A percentile compares a stretch with the other conserved stretches of the same genome.
Evolutionary conservation across 2,888 invertebrate genomes (phyloP).

Genomic region (Himalopsyche japonica): DNA sequence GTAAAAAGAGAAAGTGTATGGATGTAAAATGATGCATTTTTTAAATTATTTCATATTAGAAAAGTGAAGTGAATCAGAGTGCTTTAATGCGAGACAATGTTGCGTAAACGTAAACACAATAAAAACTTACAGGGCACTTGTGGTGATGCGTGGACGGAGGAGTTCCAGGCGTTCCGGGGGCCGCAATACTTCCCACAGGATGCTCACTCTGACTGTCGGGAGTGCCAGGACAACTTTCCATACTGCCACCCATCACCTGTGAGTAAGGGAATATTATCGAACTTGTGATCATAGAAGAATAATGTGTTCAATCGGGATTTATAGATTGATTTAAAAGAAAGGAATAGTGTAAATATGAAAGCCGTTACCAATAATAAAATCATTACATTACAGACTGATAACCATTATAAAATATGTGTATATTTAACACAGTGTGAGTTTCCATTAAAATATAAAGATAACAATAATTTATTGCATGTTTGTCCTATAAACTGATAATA

Average conservation of each 20-base stretch:
- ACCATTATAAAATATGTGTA: too few species aligned
- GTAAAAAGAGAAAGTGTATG: too few species aligned
- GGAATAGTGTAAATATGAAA: too few species aligned
- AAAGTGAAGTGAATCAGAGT: not conserved
- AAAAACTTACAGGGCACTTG: conserved; percentile 53
- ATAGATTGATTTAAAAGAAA: too few species aligned
- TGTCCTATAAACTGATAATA: too few species aligned
- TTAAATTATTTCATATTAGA: not conserved
- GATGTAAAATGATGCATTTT: not conserved
- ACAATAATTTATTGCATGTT: too few species aligned
- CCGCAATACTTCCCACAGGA: conserved; percentile 36
- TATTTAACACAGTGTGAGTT: too few species aligned
- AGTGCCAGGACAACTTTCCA: conserved; percentile 59
- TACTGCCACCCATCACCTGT: conserved; percentile 45
- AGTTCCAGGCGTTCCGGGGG: conserved; percentile 45
- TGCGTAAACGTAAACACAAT: not conserved
- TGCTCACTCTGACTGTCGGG: conserved; percentile 59
- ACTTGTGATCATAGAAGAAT: too few species aligned
- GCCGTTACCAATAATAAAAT: too few species aligned
- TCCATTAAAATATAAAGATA: too few species aligned
- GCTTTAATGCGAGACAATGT: not conserved
- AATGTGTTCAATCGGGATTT: too few species aligned
- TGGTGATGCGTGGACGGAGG: conserved; percentile 50
- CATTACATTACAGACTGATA: too few species aligned
- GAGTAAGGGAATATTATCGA: not conserved